Percentiles rank a stretch among this genome's conserved stretches.
Evolutionary conservation across 1,140 invertebrate genomes (phyloP).

Genomic region (Trachymyrmex septentrionalis): DNA sequence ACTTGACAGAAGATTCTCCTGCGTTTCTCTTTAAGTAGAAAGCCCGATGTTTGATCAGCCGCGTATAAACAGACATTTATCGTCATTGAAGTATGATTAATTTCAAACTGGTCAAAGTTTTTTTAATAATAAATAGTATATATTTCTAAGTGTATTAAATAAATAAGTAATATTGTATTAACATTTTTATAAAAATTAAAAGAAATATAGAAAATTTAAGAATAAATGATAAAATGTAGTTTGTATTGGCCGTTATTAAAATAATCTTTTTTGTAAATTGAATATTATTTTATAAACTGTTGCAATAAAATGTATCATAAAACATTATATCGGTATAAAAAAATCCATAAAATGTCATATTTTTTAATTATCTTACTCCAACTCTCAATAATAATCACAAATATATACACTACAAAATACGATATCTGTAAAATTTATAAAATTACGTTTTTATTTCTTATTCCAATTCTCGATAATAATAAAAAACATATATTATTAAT

Average conservation of each 20-base stretch:
- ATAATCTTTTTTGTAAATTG: not conserved
- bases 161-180: not conserved
- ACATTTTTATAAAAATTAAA: not conserved
- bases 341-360: not conserved
- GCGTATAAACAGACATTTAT: not conserved
- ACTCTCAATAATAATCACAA: not conserved
- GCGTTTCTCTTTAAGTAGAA: conserved; percentile 25
- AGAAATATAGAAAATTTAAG: not conserved
- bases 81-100: conserved; percentile 32
- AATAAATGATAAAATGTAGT: not conserved
- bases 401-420: not conserved
- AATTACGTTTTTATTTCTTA: not conserved
- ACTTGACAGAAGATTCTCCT: conserved; percentile 26
- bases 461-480: not conserved
- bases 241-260: not conserved
- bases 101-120: conserved; percentile 10
- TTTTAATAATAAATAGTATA: not conserved
- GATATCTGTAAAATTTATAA: not conserved
- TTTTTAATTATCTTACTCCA: not conserved
- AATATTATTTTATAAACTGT: not conserved
- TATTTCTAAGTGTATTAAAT: not conserved
- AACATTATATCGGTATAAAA: too few species aligned
- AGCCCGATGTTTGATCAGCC: conserved; percentile 42
- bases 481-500: not conserved
- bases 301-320: not conserved